Conservation (phyloP, 2,113 vertebrate genomes). For the Anarhynchus alexandrinus region DNA sequence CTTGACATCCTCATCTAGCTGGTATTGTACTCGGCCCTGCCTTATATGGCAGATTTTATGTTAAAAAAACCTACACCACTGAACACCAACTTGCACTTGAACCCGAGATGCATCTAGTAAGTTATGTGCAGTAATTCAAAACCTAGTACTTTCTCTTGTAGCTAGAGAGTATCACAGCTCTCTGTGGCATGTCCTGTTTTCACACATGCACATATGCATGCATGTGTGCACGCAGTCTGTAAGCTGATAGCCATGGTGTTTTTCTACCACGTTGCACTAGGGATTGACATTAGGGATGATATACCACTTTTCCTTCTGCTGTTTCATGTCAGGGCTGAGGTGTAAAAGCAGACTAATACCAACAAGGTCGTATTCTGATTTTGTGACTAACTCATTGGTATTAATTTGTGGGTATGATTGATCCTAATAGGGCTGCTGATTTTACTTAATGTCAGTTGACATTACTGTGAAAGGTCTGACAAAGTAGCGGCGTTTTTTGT, state of each 20-base stretch:
- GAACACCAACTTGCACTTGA: background rate
- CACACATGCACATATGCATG: accelerated
- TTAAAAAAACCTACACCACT: background rate
- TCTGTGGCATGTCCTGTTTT: background rate
- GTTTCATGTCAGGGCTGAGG: background rate
- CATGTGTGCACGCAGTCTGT: accelerated
- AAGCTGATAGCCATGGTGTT: accelerated
- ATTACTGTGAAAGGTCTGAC: background rate
- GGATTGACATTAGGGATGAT: background rate
- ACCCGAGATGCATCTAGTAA: background rate
- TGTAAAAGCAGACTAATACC: background rate
- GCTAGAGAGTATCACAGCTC: background rate
- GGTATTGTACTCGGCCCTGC: background rate
- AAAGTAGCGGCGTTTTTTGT: background rate
- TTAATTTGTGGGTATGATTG: background rate
- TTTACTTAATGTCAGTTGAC: background rate
- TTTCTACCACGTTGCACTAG: background rate
- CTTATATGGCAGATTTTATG: background rate
- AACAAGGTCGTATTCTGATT: background rate
- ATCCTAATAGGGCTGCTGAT: background rate
- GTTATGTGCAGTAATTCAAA: background rate
- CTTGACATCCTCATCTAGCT: background rate
- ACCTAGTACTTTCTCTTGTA: background rate
- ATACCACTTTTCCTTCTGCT: background rate
- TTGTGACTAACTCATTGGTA: background rate